Evolutionary conservation across 2,888 invertebrate genomes (phyloP).

Genomic region (Hemicrepidius hirtus): DNA sequence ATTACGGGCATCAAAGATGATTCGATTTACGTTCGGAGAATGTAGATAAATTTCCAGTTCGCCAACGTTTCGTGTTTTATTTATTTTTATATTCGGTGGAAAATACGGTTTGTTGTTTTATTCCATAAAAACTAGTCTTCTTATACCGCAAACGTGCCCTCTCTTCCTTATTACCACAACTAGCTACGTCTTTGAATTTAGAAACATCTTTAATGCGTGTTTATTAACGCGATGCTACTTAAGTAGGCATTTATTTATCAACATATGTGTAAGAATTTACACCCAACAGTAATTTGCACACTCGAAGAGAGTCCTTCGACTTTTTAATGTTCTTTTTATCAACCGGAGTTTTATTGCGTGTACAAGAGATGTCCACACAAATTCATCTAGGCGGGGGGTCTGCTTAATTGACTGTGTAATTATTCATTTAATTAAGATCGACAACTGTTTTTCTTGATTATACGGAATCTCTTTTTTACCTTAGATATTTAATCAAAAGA

Average conservation of each 20-base stretch:
- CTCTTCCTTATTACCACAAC: constrained; percentile 13
- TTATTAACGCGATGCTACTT: constrained; percentile 16
- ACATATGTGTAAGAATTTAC: constrained; percentile 14
- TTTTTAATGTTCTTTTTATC: constrained; percentile 7
- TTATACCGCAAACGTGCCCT: constrained; percentile 16
- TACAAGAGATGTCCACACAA: neutral
- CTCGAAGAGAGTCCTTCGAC: neutral
- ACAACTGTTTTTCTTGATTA: neutral
- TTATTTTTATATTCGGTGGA: neutral
- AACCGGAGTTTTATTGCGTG: constrained; percentile 3
- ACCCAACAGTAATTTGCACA: neutral
- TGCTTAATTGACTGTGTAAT: constrained; percentile 3
- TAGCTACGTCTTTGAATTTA: neutral
- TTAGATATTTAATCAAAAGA: too few species aligned
- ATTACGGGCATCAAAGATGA: constrained; percentile 5
- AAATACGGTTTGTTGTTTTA: constrained; percentile 2
- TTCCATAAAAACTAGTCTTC: constrained; percentile 13
- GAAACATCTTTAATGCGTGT: constrained; percentile 28
- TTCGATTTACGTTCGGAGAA: constrained; percentile 8
- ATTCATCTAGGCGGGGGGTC: neutral
- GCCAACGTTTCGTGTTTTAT: neutral
- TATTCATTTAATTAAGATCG: neutral
- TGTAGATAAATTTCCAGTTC: constrained; percentile 3
- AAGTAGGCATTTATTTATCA: constrained; percentile 12
- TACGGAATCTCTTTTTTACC: too few species aligned